Conservation (phyloP, 1,140 invertebrate genomes). For the Atta colombica region DNA sequence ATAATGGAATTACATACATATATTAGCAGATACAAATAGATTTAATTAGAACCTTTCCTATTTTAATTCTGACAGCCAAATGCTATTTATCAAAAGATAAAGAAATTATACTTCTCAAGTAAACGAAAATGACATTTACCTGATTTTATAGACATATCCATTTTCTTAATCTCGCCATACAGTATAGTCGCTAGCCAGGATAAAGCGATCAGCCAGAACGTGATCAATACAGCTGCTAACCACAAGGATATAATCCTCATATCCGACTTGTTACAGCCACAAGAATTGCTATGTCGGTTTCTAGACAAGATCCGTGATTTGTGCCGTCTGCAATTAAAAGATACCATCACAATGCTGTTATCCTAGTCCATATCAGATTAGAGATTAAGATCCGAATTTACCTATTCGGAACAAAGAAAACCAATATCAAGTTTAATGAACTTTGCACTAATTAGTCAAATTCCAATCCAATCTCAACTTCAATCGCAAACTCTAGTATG, state of each 20-base stretch:
- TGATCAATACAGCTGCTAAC: constrained; percentile 81
- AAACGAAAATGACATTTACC: constrained; percentile 78
- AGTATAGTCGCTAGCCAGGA: constrained; percentile 86
- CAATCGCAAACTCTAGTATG: too few relatives aligned
- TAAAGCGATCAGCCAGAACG: constrained; percentile 85
- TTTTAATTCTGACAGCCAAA: background rate
- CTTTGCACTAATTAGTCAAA: too few relatives aligned
- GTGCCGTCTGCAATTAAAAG: constrained; percentile 75
- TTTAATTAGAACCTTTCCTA: constrained; percentile 58
- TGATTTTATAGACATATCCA: constrained; percentile 85
- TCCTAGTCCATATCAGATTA: background rate
- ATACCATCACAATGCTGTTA: background rate
- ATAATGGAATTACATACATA: background rate
- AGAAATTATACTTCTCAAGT: background rate
- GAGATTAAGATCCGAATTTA: too few relatives aligned
- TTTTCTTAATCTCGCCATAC: constrained; percentile 85
- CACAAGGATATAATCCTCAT: constrained; percentile 81
- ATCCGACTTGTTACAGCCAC: constrained; percentile 78
- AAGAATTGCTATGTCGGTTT: constrained; percentile 73
- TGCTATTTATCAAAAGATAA: background rate
- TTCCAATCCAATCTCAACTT: too few relatives aligned
- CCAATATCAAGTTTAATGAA: too few relatives aligned
- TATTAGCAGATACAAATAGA: background rate
- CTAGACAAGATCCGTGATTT: constrained; percentile 71
- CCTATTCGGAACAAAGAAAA: too few relatives aligned